phyloP scores from a whole-genome alignment of 2,888 invertebrate genomes.

The Ichneumon xanthorius region DNA sequence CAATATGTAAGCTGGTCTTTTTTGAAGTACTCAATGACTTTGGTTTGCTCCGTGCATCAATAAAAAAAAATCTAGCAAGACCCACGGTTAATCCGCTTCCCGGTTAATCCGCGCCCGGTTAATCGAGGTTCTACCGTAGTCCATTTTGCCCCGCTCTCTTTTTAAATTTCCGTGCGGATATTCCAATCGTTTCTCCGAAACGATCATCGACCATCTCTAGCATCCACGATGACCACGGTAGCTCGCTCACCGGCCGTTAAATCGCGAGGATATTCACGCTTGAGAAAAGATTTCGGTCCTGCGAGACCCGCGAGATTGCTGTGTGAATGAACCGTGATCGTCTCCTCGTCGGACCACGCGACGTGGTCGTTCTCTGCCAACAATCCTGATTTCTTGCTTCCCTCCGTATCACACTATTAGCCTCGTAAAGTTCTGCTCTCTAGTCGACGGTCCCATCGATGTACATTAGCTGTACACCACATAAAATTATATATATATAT shows the following conservation, averaged over 20 bases:
- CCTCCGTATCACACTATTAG: conserved; percentile 21
- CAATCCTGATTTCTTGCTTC: conserved; percentile 8
- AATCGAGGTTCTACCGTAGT: not conserved
- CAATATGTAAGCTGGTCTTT: too few relatives aligned
- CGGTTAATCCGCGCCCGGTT: too few relatives aligned
- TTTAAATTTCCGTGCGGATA: not conserved
- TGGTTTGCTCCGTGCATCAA: too few relatives aligned
- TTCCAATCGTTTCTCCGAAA: not conserved
- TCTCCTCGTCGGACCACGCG: conserved; percentile 15
- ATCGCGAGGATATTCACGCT: conserved; percentile 65
- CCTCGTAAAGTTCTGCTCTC: conserved; percentile 21
- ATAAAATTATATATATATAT: not conserved
- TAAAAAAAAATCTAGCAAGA: too few relatives aligned
- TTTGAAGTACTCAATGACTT: too few relatives aligned
- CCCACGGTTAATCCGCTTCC: too few relatives aligned
- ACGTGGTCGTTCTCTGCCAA: conserved; percentile 23
- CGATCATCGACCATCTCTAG: not conserved
- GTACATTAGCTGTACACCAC: not conserved
- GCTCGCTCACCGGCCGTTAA: conserved; percentile 47
- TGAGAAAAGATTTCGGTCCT: conserved; percentile 66
- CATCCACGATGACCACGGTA: not conserved
- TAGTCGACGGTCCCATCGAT: not conserved
- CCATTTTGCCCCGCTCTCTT: not conserved
- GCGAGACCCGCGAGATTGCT: conserved; percentile 58
- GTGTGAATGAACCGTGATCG: conserved; percentile 46